These are phyloP conservation scores for Hemithea aestivaria DNA, from an alignment of 2,888 invertebrate genomes.

Conservation along the genomic window DNA sequence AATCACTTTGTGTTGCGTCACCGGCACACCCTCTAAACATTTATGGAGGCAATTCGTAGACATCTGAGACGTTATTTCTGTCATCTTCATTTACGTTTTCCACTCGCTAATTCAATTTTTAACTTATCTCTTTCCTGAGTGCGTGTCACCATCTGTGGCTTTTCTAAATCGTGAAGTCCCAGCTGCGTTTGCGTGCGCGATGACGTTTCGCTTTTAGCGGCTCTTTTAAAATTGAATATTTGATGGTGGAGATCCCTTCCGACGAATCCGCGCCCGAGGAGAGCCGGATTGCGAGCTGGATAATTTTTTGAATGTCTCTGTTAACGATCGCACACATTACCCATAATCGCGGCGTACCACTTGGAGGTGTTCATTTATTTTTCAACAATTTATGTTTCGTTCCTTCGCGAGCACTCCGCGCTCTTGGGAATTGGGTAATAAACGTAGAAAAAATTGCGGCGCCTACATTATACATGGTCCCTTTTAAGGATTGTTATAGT, in stretches of 20 bases:
- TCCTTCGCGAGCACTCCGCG: constrained; percentile 30
- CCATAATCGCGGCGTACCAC: constrained; percentile 46
- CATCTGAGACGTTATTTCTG: constrained; percentile 64
- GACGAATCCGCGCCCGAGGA: constrained; percentile 66
- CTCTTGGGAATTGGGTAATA: constrained; percentile 26
- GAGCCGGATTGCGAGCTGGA: constrained; percentile 58
- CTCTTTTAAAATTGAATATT: constrained; percentile 80
- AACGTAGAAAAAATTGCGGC: constrained; percentile 9
- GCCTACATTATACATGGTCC: constrained; percentile 2
- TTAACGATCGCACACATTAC: constrained; percentile 61
- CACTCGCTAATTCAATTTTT: constrained; percentile 75
- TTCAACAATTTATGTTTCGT: constrained; percentile 41
- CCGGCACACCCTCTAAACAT: constrained; percentile 65
- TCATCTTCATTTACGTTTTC: constrained; percentile 69
- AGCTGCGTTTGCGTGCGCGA: constrained; percentile 72
- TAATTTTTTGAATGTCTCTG: constrained; percentile 69
- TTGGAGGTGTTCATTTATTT: constrained; percentile 51
- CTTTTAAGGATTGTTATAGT: constrained; percentile 5
- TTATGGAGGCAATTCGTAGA: constrained; percentile 60
- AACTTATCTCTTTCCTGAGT: constrained; percentile 69
- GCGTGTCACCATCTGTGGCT: constrained; percentile 76
- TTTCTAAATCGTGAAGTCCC: constrained; percentile 75
- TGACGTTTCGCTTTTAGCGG: constrained; percentile 79
- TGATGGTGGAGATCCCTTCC: constrained; percentile 75
- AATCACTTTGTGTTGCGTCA: constrained; percentile 62